A percentile compares a stretch with the other conserved stretches of the same genome.
Evolutionary conservation across 2,888 invertebrate genomes (phyloP).

Genomic region (Scaptomyza flava): DNA sequence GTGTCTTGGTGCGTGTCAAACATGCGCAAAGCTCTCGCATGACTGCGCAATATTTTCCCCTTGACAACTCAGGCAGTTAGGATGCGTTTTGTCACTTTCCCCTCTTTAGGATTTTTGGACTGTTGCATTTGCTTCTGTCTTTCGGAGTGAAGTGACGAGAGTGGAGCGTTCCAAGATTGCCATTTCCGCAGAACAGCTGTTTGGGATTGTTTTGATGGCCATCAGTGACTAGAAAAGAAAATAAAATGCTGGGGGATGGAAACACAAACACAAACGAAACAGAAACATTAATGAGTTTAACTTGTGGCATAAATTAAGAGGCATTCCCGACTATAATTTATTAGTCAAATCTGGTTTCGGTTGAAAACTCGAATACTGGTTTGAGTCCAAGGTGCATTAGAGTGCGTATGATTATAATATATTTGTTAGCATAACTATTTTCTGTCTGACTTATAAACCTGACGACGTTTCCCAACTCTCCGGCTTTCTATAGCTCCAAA

Average conservation of each 20-base stretch:
- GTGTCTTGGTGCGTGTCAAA: constrained; percentile 47
- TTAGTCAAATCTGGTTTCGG: not conserved
- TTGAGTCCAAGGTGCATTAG: not conserved
- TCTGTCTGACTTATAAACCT: no score
- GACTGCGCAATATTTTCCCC: constrained; percentile 65
- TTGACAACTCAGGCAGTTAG: constrained; percentile 36
- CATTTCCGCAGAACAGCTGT: constrained; percentile 63
- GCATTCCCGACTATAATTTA: not conserved
- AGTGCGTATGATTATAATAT: no score
- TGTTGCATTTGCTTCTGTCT: constrained; percentile 66
- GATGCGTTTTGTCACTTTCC: constrained; percentile 48
- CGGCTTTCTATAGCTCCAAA: not conserved
- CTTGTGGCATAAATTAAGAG: constrained; percentile 25
- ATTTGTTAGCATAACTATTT: no score
- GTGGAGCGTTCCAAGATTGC: constrained; percentile 43
- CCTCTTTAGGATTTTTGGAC: constrained; percentile 44
- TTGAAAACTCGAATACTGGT: not conserved
- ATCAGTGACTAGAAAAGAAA: constrained; percentile 1
- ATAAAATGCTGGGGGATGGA: constrained; percentile 7
- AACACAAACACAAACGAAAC: constrained; percentile 2
- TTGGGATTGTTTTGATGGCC: constrained; percentile 48
- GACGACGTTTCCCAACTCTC: not conserved
- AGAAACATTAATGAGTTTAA: constrained; percentile 7
- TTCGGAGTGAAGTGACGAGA: constrained; percentile 20
- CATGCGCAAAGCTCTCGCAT: constrained; percentile 65